Evolutionary conservation across 2,888 invertebrate genomes (phyloP), one percentile per base, ranked within the genome.

Genomic region (Oeneis ivallda): DNA sequence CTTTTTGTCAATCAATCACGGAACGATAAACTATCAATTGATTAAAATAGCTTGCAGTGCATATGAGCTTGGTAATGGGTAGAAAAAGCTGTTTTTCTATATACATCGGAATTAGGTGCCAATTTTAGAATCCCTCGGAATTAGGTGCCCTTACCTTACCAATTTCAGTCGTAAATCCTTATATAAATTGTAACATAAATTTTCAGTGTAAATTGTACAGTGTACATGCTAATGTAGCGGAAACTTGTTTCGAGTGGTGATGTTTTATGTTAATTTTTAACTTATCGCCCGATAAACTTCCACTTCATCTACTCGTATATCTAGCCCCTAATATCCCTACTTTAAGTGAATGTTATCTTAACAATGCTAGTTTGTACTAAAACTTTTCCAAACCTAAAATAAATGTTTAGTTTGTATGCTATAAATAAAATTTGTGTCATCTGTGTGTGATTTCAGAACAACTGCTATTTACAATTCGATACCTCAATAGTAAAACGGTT

Each of bases 261-360:
- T 65, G 65, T 68, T 62, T 64, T 62, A 54, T 59, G 59, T 59
- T 62, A 68, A 65, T 62, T 62, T 64, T 59, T 59, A 39, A 62
- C 26, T 62, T 65, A 49, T 15, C 58, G 43, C 53, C 65, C 62
- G 64, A 67, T 67, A 66, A 66, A 50, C 15, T 50, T 60, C 50
- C 43, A 60, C 50, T 50, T 64, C 49, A 50, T 50, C 26, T 50
- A 50, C 13, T 49, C 19, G 17, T 10, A 19, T 17, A 49, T 15
- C 19, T n/a, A n/a, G n/a, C n/a, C 19, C 10, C 49, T 11, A 26
- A 49, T 26, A 49, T 26, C 11, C 26, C 26, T 26, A 50, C 49
- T 37, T 8, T 37, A 37, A 37, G 9, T 37, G 2, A 34, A 34
- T 19, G 19, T 50, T 50, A 17, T 50, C 10, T 47, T 47, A 15